Conservation (phyloP, 2,113 vertebrate species). For the mouse (Mus musculus) region DNA sequence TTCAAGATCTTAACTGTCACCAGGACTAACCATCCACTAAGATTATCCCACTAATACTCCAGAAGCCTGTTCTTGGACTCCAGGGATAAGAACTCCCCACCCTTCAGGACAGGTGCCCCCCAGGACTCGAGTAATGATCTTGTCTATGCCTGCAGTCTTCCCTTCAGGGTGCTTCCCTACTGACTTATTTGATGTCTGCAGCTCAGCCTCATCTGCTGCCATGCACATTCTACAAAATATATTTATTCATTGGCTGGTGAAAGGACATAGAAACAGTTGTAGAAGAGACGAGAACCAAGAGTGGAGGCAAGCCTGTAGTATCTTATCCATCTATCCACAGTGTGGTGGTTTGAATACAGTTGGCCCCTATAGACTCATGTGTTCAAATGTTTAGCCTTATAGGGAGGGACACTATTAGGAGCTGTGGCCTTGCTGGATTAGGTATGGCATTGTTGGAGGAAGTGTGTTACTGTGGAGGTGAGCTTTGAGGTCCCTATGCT, state of each 20-base stretch:
- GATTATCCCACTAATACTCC: slow-evolving; percentile 5
- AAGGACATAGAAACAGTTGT: background rate
- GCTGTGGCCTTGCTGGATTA: background rate
- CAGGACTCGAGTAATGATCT: background rate
- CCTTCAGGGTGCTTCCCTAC: background rate
- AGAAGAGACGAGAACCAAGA: background rate
- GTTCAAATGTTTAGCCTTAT: background rate
- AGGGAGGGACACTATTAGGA: background rate
- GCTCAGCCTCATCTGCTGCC: background rate
- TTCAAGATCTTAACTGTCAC: slow-evolving; percentile 8
- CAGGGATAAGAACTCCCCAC: background rate
- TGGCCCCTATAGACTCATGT: background rate
- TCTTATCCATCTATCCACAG: background rate
- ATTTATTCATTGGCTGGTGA: background rate
- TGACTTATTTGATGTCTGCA: background rate
- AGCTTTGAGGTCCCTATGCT: background rate
- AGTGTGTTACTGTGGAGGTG: background rate
- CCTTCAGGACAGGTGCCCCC: background rate
- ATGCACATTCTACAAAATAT: background rate
- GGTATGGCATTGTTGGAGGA: background rate
- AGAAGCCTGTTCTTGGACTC: background rate
- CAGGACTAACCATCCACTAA: background rate
- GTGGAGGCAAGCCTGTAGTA: background rate
- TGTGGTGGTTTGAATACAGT: background rate
- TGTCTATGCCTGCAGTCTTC: background rate